Evolutionary conservation across 2,888 invertebrate species (phyloP), one percentile per base, ranked within the genome.

Genomic region (Netelia fuscicornis): DNA sequence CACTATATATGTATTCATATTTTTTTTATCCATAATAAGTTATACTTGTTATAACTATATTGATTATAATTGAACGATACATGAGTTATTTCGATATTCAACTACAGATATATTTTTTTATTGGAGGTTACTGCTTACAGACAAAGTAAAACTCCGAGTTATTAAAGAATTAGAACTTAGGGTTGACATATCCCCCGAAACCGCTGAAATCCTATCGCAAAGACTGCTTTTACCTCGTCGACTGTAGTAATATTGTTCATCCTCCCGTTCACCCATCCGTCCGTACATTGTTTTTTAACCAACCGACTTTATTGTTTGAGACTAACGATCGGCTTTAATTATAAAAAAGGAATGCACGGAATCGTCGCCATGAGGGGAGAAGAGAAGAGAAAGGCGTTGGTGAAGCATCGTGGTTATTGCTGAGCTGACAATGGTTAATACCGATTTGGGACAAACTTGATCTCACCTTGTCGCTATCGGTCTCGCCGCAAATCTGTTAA

Each of bases 281-380:
- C 65, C 11, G 11, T 71, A 17, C 30, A 62, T 76, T 67, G 71
- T 81, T 81, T 80, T 81, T 70, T 20, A 68, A 52, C 77, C 72
- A 77, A 68, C 72, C 60, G 52, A 67, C 65, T 71, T 62, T 81
- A 84, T 84, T 72, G 76, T 77, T 48, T 72, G 70, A 67, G 72
- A 81, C 84, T 81, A 81, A 84, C 72, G 84, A 77, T 72, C 68
- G 72, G 71, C 62, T 84, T 81, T 81, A 84, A 20, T 84, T 81
- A 77, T 67, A 77, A 84, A 72, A 84, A 84, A 72, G 67, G 67
- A 62, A 20, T 54, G 67, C 71, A 42, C 71, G 11, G 65, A 30
- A 77, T 71, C 37, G 56, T 76, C 23, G 25, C 65, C 56, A 70
- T 5, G 70, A 20, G 67, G 48, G 60, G 62, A 25, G 72, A 56